Evolutionary conservation across 2,797 vertebrate genomes (phyloP), one percentile per base, ranked within the genome.

Genomic region (Pteronotus mesoamericanus): DNA sequence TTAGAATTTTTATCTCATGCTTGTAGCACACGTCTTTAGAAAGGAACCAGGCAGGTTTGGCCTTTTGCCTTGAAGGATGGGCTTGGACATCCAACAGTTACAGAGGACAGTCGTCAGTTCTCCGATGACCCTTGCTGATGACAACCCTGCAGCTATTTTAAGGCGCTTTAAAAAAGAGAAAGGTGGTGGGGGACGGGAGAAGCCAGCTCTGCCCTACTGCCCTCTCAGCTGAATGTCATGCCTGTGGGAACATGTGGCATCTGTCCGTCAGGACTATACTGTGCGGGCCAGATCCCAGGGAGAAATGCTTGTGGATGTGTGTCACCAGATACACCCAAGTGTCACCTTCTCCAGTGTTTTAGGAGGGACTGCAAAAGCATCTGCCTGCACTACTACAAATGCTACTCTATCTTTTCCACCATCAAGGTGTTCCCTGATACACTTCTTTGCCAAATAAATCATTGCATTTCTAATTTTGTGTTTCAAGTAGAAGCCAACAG

Each of bases 211-310:
- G 2, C 55, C 74, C 14, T 9, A 44, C 39, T 42, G 1, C 39
- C 48, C 42, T 16, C 18, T 34, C 57, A 44, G 34, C 32, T 8
- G 34, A 44, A 48, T 9, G 7, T 34, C 61, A 15, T 37, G 37
- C 39, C 61, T 75, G 39, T 1, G 1, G 34, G 72, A 18, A n/a
- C 5, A 0, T 15, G 4, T 0, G 9, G 4, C 11, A 3, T 9
- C 39, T 26, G 42, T 29, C 37, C 64, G 1, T 21, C 9, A 1
- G 34, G 55, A 26, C 8, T 4, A 22, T 19, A 80, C 18, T 51
- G 6, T 69, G 59, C 3, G 10, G 10, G 37, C 9, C 53, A 3
- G 1, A n/a, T 44, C 9, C 32, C n/a, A 11, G 86, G 8, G 9
- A 16, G 24, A n/a, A 29, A 51, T 7, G n/a, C 19, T 26, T 22